phyloP scores from a whole-genome alignment of 2,888 invertebrate species.

The Dolichomitus sp. region DNA sequence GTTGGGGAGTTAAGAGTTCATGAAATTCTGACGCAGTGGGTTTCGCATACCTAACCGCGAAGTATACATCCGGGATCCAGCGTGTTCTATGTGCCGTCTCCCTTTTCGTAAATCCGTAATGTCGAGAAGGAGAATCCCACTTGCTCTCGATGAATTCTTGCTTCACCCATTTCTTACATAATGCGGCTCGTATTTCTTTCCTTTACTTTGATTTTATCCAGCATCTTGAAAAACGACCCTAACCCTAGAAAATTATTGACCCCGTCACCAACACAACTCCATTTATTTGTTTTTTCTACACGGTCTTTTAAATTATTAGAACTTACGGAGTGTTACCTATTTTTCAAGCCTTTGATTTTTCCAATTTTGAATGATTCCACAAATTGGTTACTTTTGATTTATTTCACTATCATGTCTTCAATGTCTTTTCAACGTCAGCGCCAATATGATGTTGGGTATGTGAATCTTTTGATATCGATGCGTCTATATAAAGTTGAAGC shows the following conservation, averaged over 20 bases:
- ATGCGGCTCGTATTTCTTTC: neutral
- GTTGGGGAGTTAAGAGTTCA: constrained; percentile 50
- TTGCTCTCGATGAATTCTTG: constrained; percentile 1
- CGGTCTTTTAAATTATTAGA: neutral
- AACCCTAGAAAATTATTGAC: neutral
- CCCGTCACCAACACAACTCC: neutral
- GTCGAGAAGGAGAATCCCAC: constrained; percentile 15
- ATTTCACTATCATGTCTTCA: too few species aligned
- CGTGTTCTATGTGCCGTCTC: constrained; percentile 15
- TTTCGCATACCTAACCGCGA: constrained; percentile 37
- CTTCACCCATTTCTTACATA: neutral
- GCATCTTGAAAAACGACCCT: neutral
- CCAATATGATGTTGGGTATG: too few species aligned
- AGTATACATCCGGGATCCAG: constrained; percentile 22
- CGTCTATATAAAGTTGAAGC: neutral
- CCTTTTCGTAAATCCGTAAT: constrained; percentile 30
- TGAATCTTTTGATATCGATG: too few species aligned
- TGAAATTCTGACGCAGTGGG: constrained; percentile 54
- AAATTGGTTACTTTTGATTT: too few species aligned
- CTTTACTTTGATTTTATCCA: neutral
- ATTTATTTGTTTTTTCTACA: neutral
- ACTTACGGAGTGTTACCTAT: neutral
- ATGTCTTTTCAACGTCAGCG: too few species aligned
- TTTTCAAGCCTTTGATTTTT: neutral
- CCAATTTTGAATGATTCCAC: too few species aligned